Base-by-base conservation (phyloP, 2,888 invertebrate genomes). In the Plemyria rubiginata region DNA sequence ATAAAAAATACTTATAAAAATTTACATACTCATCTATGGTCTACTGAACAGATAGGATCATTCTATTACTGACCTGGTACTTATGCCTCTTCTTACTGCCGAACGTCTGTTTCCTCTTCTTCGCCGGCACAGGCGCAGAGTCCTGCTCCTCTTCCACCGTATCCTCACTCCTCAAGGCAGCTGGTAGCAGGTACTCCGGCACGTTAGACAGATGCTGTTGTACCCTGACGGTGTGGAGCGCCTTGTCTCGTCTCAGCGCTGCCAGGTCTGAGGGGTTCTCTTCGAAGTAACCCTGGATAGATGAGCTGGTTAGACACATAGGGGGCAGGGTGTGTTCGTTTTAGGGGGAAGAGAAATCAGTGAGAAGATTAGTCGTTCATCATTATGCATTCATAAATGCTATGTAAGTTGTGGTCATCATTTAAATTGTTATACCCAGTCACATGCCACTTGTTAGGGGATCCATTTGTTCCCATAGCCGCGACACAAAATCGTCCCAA, bases 101-200 rank as follows among this genome's bases (percentile, higher is more conserved):
- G 49, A 79, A 91, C 62, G 79, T 81, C 8, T 74, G 62, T 46
- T 84, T 88, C 75, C 81, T 82, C 74, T 90, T 92, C 75, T 86
- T 86, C 3, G 80, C 71, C 0, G 78, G 80, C 1, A 74, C 75
- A 1, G 76, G 73, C 3, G 74, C 71, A 0, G 71, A 75, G 0
- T 84, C 87, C 54, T 74, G 79, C 12, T 55, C 82, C 3, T 81
- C 83, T 28, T 94, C 93, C 1, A 93, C 73, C 6, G 70, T 92
- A 5, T 95, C 93, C 15, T 96, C 88, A 65, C 93, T 94, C 79
- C 96, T 95, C 52, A 98, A 85, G 0, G 97, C 95, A 0, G 95
- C 94, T 0, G 98, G 98, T 0, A 98, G 93, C 71, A 98, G 95
- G 82, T 99, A 99, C 56, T 98, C 98, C 0, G 99, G 99, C 0